Percentiles rank a stretch among this genome's conserved stretches.
Conservation (phyloP, 1,140 invertebrate genomes). For the Panagrolaimus sp. region DNA sequence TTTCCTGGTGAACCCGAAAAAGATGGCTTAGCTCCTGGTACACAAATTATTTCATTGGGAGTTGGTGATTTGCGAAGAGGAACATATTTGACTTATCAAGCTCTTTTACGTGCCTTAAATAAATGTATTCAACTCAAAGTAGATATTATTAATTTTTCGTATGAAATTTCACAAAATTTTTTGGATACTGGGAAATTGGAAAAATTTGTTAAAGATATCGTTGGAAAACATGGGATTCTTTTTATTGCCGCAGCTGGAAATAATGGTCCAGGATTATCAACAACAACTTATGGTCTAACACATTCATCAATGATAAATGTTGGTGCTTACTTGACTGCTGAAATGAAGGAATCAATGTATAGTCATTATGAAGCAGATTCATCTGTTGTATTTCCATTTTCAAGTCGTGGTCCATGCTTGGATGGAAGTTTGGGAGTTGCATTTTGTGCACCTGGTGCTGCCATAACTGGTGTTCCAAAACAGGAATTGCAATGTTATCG, state of each 20-base stretch:
- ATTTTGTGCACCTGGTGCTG: background rate
- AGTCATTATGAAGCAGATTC: background rate
- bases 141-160: too few species aligned
- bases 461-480: background rate
- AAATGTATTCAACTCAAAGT: too few species aligned
- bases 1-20: constrained; percentile 80
- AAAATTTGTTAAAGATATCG: constrained; percentile 14
- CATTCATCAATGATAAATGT: background rate
- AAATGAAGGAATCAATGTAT: background rate
- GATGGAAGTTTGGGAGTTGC: background rate
- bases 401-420: constrained; percentile 82
- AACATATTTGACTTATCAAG: constrained; percentile 63
- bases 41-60: constrained; percentile 82
- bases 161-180: too few species aligned
- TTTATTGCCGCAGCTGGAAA: constrained; percentile 89
- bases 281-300: constrained; percentile 62
- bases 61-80: constrained; percentile 77
- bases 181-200: too few species aligned
- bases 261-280: constrained; percentile 76
- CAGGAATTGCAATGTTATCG: background rate
- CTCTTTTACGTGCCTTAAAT: constrained; percentile 70
- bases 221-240: constrained; percentile 70
- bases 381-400: constrained; percentile 87
- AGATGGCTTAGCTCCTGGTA: constrained; percentile 89
- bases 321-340: background rate